Conservation (phyloP, 2,113 vertebrate species). For the Ondatra zibethicus region DNA sequence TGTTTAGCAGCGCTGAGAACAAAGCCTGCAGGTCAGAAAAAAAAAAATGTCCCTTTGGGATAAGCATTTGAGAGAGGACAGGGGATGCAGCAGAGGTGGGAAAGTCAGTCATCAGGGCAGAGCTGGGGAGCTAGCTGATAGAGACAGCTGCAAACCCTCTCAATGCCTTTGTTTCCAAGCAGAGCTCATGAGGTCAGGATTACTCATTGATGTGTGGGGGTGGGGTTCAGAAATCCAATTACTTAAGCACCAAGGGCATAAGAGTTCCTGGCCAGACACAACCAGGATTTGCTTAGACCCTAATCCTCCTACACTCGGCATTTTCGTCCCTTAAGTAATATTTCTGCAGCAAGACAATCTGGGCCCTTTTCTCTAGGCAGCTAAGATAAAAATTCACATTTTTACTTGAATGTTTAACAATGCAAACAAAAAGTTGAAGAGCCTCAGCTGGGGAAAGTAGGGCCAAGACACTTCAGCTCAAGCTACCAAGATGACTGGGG, state of each 20-base stretch:
- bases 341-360: not conserved
- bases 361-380: not conserved
- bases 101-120: not conserved
- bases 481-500: not conserved
- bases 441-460: not conserved
- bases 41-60: not conserved
- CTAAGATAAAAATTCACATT: not conserved
- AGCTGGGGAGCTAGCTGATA: conserved; percentile 23
- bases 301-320: conserved; percentile 56
- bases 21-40: not conserved
- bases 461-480: not conserved
- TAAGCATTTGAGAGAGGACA: not conserved
- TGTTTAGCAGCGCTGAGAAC: conserved; percentile 17
- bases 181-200: conserved; percentile 71
- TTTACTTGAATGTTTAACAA: conserved; percentile 32
- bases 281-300: conserved; percentile 56
- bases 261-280: conserved; percentile 53
- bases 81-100: not conserved
- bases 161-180: conserved; percentile 70
- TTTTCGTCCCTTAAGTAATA: conserved; percentile 47
- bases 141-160: conserved; percentile 59
- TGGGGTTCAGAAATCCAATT: conserved; percentile 77
- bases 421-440: conserved; percentile 51
- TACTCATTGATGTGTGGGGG: conserved; percentile 65
- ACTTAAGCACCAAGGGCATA: conserved; percentile 72